Evolutionary conservation across 1,140 invertebrate genomes (phyloP).

Genomic region (Conus betulinus): DNA sequence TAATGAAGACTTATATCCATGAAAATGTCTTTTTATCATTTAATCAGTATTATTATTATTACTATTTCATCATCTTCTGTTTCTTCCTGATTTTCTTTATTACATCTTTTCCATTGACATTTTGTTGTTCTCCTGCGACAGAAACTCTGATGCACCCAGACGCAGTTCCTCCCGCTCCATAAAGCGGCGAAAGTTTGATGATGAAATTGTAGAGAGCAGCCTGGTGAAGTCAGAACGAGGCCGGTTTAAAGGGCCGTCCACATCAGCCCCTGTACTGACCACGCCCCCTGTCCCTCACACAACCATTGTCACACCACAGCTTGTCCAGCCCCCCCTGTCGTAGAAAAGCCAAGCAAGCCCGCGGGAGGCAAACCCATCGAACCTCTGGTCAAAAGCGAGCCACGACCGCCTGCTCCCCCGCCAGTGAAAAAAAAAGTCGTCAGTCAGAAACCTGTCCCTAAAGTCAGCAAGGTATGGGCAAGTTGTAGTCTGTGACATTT

Average conservation of each 20-base stretch:
- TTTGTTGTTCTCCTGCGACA: constrained; percentile 19
- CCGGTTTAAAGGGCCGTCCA: constrained; percentile 26
- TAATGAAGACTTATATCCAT: too few species aligned
- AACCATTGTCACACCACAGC: constrained; percentile 27
- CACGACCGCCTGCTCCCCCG: constrained; percentile 41
- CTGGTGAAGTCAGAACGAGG: constrained; percentile 68
- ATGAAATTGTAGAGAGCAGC: constrained; percentile 89
- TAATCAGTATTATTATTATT: neutral
- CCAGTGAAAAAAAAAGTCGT: constrained; percentile 61
- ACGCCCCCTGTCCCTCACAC: neutral
- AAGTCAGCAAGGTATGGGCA: constrained; percentile 22
- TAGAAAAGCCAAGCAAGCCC: constrained; percentile 49
- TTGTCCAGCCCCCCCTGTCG: neutral
- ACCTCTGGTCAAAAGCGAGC: constrained; percentile 38
- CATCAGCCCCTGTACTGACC: neutral
- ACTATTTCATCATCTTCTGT: neutral
- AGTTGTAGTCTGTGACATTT: too few species aligned
- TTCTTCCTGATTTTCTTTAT: neutral
- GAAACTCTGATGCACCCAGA: constrained; percentile 47
- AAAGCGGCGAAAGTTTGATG: constrained; percentile 96
- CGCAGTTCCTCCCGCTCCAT: constrained; percentile 92
- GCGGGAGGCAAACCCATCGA: constrained; percentile 49
- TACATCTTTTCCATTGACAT: neutral
- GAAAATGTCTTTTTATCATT: neutral
- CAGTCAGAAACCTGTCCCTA: constrained; percentile 23